phyloP scores from a whole-genome alignment of 2,888 invertebrate genomes.

The Dolomedes plantarius region DNA sequence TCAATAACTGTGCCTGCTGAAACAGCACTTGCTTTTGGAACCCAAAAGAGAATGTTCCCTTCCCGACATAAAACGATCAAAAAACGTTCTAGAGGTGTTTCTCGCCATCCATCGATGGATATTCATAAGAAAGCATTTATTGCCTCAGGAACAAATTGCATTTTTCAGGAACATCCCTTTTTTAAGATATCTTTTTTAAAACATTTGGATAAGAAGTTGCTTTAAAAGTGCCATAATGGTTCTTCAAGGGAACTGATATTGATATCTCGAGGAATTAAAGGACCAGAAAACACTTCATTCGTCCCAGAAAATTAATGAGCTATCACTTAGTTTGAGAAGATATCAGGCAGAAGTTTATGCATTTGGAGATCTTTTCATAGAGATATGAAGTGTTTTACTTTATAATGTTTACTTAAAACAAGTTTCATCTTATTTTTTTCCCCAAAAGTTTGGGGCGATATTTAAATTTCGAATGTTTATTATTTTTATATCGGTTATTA shows the following conservation, averaged over 20 bases:
- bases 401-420: no score
- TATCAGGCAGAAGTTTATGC: not conserved
- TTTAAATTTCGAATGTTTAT: no score
- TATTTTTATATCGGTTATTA: no score
- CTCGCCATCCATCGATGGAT: not conserved
- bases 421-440: no score
- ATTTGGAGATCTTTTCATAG: no score
- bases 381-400: no score
- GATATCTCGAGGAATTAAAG: not conserved
- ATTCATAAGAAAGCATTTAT: not conserved
- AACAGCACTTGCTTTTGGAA: constrained; percentile 21
- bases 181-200: not conserved
- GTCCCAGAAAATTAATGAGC: not conserved
- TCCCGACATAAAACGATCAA: not conserved
- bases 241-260: not conserved
- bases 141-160: not conserved
- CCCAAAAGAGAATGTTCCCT: not conserved
- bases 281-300: not conserved
- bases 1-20: constrained; percentile 20
- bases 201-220: not conserved
- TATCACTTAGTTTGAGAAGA: not conserved
- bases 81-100: not conserved
- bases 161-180: not conserved
- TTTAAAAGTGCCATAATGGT: not conserved
- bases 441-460: no score